Percentiles rank a stretch among this genome's conserved stretches.
These are phyloP conservation scores for Pachypanchax playfairii DNA, from an alignment of 2,113 vertebrate genomes.

Conservation along the genomic window DNA sequence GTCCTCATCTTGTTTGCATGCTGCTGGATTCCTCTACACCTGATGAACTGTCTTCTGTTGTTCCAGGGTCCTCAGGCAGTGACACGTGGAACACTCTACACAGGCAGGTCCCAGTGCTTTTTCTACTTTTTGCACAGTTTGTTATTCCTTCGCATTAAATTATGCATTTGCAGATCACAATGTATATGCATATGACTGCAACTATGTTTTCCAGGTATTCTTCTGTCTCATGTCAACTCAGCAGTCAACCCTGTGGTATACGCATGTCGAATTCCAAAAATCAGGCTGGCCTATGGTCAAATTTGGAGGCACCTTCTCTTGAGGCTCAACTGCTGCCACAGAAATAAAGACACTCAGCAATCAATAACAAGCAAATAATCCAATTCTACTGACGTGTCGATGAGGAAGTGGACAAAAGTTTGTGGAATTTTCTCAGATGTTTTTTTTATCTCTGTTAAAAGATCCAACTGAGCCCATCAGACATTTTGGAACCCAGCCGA, in stretches of 20 bases:
- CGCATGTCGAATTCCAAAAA: slow-evolving; percentile 69
- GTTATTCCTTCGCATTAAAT: background rate
- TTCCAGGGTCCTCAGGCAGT: slow-evolving; percentile 30
- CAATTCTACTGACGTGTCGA: slow-evolving; percentile 13
- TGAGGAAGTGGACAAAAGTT: background rate
- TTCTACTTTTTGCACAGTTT: no score
- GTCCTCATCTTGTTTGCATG: slow-evolving; percentile 64
- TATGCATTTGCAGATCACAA: background rate
- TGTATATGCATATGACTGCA: background rate
- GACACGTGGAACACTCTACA: slow-evolving; percentile 34
- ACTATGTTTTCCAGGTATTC: slow-evolving; percentile 53
- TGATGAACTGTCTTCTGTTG: slow-evolving; percentile 68
- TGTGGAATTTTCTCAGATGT: no score
- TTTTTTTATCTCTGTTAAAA: background rate
- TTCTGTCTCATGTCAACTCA: slow-evolving; percentile 71
- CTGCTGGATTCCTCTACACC: slow-evolving; percentile 74
- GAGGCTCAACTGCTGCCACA: slow-evolving; percentile 29
- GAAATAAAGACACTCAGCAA: slow-evolving; percentile 12
- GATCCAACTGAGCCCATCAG: background rate
- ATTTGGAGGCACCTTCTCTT: slow-evolving; percentile 60
- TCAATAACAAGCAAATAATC: slow-evolving; percentile 15
- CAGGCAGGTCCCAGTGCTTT: slow-evolving; percentile 54
- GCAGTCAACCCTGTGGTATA: slow-evolving; percentile 74
- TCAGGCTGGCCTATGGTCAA: slow-evolving; percentile 60
- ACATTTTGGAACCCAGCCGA: background rate